A percentile compares a stretch with the other conserved stretches of the same genome.
These are phyloP conservation scores for Harpagoxenus sublaevis DNA, from an alignment of 2,888 invertebrate species.

Conservation along the genomic window DNA sequence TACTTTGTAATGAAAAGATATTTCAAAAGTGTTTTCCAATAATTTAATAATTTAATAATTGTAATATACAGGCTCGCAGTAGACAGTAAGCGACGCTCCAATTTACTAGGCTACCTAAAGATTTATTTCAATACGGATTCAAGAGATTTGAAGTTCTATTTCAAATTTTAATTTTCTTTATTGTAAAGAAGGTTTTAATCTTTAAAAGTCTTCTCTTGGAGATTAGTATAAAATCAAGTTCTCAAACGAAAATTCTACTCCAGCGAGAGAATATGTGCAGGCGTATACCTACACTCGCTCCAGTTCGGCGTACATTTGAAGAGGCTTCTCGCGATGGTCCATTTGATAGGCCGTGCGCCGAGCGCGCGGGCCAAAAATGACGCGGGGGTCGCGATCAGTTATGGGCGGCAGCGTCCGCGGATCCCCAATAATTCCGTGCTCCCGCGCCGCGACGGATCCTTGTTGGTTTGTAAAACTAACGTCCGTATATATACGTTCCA, in stretches of 20 bases:
- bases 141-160: constrained; percentile 8
- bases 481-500: constrained; percentile 62
- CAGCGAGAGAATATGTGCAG: background rate
- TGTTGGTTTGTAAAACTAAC: constrained; percentile 77
- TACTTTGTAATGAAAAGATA: background rate
- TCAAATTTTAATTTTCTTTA: background rate
- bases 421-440: constrained; percentile 61
- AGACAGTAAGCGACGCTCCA: constrained; percentile 6
- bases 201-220: background rate
- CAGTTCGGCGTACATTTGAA: background rate
- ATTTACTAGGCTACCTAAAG: background rate
- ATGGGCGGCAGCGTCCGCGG: constrained; percentile 34
- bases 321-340: constrained; percentile 14
- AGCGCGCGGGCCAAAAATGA: constrained; percentile 20
- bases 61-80: background rate
- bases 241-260: background rate
- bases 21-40: background rate
- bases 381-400: constrained; percentile 25
- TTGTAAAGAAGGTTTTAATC: background rate
- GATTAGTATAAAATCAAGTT: background rate
- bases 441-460: constrained; percentile 60
- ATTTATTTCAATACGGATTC: constrained; percentile 3
- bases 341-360: constrained; percentile 25
- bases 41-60: no score
- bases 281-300: background rate